Evolutionary conservation across 2,797 vertebrate genomes (phyloP).

Genomic region (Falco novaeseelandiae): DNA sequence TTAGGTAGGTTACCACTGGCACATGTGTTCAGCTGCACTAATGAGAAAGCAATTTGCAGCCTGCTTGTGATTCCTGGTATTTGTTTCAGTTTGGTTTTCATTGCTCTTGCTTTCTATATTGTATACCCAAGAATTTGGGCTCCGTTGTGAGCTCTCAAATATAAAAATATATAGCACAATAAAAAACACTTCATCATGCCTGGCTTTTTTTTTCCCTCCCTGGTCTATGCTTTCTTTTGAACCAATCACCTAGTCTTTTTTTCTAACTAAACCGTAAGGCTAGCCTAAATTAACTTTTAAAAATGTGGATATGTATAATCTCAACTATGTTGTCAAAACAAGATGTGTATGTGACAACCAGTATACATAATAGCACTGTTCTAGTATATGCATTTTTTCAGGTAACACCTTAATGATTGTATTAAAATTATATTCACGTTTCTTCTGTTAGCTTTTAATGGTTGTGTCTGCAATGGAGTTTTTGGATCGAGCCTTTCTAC

Average conservation of each 20-base stretch:
- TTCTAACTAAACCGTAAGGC: not conserved
- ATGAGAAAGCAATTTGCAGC: slow-evolving; percentile 56
- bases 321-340: not conserved
- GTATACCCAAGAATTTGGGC: slow-evolving; percentile 69
- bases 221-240: slow-evolving; percentile 17
- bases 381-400: not conserved
- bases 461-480: not conserved
- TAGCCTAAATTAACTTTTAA: not conserved
- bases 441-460: not conserved
- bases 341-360: not conserved
- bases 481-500: not conserved
- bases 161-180: slow-evolving; percentile 75
- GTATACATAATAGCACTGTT: not conserved
- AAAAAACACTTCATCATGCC: slow-evolving; percentile 69
- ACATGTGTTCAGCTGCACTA: slow-evolving; percentile 9
- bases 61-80: slow-evolving; percentile 43
- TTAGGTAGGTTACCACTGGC: not conserved
- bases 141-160: slow-evolving; percentile 70
- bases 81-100: slow-evolving; percentile 57
- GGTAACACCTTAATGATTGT: not conserved
- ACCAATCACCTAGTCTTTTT: not conserved
- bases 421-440: not conserved
- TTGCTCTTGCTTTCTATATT: slow-evolving; percentile 71
- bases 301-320: not conserved
- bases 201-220: slow-evolving; percentile 1